These are phyloP conservation scores for Lumbricus terrestris DNA, from an alignment of 2,888 invertebrate species.

Conservation along the genomic window DNA sequence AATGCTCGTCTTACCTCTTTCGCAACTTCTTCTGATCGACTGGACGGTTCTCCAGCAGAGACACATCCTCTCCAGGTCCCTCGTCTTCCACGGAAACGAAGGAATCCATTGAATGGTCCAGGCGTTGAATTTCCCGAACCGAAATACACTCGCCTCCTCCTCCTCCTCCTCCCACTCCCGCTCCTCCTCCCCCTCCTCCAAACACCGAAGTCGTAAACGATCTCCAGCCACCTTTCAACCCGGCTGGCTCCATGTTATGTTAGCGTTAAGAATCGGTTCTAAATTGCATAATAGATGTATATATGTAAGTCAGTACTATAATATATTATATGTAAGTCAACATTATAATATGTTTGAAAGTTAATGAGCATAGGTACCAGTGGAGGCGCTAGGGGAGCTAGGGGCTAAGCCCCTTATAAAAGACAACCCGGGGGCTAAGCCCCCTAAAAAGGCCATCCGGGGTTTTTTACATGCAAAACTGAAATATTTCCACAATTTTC, in stretches of 20 bases:
- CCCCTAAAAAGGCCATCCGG: too few species aligned
- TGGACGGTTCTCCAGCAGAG: background rate
- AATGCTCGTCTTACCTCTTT: background rate
- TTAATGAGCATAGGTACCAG: too few species aligned
- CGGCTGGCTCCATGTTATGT: background rate
- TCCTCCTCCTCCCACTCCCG: background rate
- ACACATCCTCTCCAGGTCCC: background rate
- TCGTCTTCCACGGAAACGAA: background rate
- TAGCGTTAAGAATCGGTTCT: background rate
- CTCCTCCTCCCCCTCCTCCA: background rate
- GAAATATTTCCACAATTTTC: too few species aligned
- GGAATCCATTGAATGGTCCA: background rate
- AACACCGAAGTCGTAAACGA: background rate
- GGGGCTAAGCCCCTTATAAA: too few species aligned
- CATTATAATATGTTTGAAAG: too few species aligned
- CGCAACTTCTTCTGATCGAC: background rate
- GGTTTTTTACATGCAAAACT: too few species aligned
- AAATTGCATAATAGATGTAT: background rate
- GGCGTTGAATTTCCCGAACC: background rate
- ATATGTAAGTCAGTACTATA: background rate
- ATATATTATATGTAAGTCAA: too few species aligned
- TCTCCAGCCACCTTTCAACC: background rate
- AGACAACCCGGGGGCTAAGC: too few species aligned
- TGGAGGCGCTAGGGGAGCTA: too few species aligned
- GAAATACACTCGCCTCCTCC: background rate